Evolutionary conservation across 2,797 vertebrate genomes (phyloP).

Genomic region (Acipenser ruthenus): DNA sequence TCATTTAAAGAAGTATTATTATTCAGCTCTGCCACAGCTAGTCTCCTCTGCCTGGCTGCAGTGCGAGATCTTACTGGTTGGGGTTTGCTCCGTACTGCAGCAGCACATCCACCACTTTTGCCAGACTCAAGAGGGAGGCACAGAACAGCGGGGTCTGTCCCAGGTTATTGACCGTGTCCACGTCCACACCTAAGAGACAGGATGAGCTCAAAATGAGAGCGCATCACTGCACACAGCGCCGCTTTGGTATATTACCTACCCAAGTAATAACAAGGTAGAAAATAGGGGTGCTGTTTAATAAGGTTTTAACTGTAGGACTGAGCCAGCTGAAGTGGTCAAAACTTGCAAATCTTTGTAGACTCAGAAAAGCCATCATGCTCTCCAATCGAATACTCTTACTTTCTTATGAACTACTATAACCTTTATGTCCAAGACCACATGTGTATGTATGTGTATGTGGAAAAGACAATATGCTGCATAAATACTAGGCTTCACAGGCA

Average conservation of each 20-base stretch:
- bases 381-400: too few relatives aligned
- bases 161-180: conserved; percentile 61
- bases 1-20: too few relatives aligned
- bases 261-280: too few relatives aligned
- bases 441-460: too few relatives aligned
- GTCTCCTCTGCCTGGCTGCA: neutral
- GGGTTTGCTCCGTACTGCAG: conserved; percentile 67
- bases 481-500: neutral
- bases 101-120: conserved; percentile 57
- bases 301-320: too few relatives aligned
- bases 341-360: too few relatives aligned
- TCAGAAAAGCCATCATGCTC: too few relatives aligned
- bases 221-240: neutral
- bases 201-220: neutral
- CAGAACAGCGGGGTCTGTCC: conserved; percentile 72
- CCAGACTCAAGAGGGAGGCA: conserved; percentile 60
- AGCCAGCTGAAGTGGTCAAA: too few relatives aligned
- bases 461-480: too few relatives aligned
- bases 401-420: too few relatives aligned
- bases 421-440: too few relatives aligned
- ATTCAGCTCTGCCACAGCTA: neutral
- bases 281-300: too few relatives aligned
- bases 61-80: conserved; percentile 63
- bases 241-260: neutral
- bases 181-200: conserved; percentile 44